A percentile compares a stretch with the other conserved stretches of the same genome.
These are phyloP conservation scores for Mythimna impura DNA, from an alignment of 2,888 invertebrate species.

Conservation along the genomic window DNA sequence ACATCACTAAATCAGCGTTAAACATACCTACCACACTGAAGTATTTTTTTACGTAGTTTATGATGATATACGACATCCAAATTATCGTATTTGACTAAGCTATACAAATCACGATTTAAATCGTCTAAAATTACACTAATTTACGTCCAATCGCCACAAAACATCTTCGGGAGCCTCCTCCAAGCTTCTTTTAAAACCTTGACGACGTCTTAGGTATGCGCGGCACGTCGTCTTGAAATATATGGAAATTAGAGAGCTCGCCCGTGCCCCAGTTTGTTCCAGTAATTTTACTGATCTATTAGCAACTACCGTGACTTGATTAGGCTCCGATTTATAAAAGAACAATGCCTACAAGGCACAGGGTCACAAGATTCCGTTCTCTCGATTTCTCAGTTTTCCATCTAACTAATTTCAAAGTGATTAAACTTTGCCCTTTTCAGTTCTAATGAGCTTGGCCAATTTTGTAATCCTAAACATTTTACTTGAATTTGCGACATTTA, in stretches of 20 bases:
- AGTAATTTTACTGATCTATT: conserved; percentile 82
- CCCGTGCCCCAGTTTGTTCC: conserved; percentile 68
- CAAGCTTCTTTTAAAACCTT: conserved; percentile 54
- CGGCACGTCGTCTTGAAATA: conserved; percentile 73
- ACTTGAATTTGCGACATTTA: conserved; percentile 52
- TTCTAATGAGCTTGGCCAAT: conserved; percentile 61
- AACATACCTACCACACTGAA: not conserved
- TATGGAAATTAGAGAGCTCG: conserved; percentile 79
- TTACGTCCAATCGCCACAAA: conserved; percentile 30
- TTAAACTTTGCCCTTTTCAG: conserved; percentile 63
- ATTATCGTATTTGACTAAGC: conserved; percentile 16
- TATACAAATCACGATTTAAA: conserved; percentile 39
- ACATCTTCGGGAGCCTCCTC: conserved; percentile 31
- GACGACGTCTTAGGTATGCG: conserved; percentile 60
- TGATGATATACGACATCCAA: not conserved
- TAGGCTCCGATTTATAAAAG: conserved; percentile 61
- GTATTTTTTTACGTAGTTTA: not conserved
- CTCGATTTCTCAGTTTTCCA: conserved; percentile 15
- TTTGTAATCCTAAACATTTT: conserved; percentile 56
- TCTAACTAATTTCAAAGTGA: conserved; percentile 59
- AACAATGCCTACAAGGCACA: conserved; percentile 48
- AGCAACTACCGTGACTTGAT: conserved; percentile 65
- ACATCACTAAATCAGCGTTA: conserved; percentile 18
- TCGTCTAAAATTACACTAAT: conserved; percentile 20
- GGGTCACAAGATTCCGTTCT: conserved; percentile 33